Evolutionary conservation across 1,140 invertebrate species (phyloP).

Genomic region (Sipha flava): DNA sequence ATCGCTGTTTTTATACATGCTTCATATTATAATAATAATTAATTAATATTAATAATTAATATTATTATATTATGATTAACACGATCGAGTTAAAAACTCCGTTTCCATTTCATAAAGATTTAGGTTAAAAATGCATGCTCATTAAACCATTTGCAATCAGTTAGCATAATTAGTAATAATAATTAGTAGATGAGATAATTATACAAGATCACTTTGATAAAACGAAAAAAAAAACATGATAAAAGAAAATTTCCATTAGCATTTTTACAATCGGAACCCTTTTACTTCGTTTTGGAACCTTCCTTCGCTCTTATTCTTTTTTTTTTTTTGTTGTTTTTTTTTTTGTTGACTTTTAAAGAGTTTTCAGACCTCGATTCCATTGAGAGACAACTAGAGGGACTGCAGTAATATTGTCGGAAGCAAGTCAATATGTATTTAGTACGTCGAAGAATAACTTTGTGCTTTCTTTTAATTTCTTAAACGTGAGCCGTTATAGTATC

Average conservation of each 20-base stretch:
- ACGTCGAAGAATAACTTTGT: background rate
- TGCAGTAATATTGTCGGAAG: background rate
- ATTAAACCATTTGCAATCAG: background rate
- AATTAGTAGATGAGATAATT: background rate
- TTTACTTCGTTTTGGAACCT: background rate
- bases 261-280: background rate
- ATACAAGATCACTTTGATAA: background rate
- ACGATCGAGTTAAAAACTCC: too few relatives aligned
- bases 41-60: too few relatives aligned
- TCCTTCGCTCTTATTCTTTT: background rate
- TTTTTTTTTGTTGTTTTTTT: background rate
- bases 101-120: too few relatives aligned
- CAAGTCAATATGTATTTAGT: background rate
- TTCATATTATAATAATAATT: too few relatives aligned
- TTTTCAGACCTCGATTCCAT: background rate
- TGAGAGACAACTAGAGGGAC: background rate
- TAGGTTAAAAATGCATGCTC: too few relatives aligned
- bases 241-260: background rate
- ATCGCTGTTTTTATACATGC: too few relatives aligned
- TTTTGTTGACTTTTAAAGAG: background rate
- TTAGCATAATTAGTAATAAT: background rate
- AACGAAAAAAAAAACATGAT: background rate
- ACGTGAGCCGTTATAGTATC: background rate
- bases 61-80: too few relatives aligned
- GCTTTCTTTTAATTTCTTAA: background rate